A percentile compares a stretch with the other conserved stretches of the same genome.
phyloP scores from a whole-genome alignment of 2,797 vertebrate species.

The Smutsia gigantea region DNA sequence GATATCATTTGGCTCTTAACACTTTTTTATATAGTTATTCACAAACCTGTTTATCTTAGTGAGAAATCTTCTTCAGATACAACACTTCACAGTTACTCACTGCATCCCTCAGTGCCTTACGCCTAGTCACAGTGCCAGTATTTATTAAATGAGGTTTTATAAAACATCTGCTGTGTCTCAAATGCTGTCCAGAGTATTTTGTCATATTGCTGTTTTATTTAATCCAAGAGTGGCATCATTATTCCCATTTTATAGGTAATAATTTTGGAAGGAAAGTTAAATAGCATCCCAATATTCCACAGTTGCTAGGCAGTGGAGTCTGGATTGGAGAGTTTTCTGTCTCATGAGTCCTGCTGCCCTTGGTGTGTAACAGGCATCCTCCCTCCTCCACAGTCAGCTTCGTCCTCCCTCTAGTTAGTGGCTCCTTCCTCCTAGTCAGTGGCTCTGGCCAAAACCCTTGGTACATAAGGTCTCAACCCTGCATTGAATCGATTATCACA shows the following conservation, averaged over 20 bases:
- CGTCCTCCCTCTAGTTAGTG: not conserved
- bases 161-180: not conserved
- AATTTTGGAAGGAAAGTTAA: no score
- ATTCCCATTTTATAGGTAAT: not conserved
- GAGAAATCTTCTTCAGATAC: not conserved
- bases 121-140: rapidly evolving
- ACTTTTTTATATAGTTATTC: not conserved
- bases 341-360: rapidly evolving
- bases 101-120: rapidly evolving
- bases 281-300: rapidly evolving
- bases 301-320: rapidly evolving
- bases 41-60: rapidly evolving
- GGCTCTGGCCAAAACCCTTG: not conserved
- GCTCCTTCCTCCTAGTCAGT: not conserved
- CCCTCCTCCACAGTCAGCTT: not conserved
- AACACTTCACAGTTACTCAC: rapidly evolving
- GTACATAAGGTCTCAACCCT: not conserved
- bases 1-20: not conserved
- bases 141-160: not conserved
- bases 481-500: not conserved
- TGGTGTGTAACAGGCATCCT: not conserved
- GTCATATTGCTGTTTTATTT: not conserved
- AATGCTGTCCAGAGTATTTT: not conserved
- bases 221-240: not conserved
- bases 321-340: not conserved